Percentiles rank a stretch among this genome's conserved stretches.
These are phyloP conservation scores for Colletes gigas DNA, from an alignment of 1,140 invertebrate species.

Conservation along the genomic window DNA sequence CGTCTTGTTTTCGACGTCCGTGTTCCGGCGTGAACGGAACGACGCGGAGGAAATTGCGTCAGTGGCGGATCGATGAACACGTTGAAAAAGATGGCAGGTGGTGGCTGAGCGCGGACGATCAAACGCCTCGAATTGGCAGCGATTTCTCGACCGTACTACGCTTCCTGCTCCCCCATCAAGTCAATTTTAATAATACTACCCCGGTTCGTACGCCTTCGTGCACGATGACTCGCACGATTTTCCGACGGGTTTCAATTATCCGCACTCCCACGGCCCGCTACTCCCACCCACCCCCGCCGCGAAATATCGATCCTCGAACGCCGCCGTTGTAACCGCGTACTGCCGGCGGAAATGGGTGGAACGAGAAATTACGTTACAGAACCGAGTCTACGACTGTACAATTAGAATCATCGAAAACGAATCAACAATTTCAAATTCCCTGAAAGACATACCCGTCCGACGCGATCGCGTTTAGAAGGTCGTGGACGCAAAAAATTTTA, in stretches of 20 bases:
- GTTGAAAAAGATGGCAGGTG: conserved; percentile 66
- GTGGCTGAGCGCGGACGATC: conserved; percentile 68
- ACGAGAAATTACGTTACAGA: conserved; percentile 51
- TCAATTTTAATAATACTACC: conserved; percentile 74
- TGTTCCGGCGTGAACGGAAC: not conserved
- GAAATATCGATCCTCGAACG: conserved; percentile 64
- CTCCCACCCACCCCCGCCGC: conserved; percentile 14
- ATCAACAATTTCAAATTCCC: no score
- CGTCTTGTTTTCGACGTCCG: not conserved
- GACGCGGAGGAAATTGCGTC: not conserved
- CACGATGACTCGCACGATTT: conserved; percentile 71
- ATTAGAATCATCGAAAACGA: no score
- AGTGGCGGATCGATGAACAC: conserved; percentile 53
- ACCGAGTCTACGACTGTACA: not conserved
- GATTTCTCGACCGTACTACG: conserved; percentile 62
- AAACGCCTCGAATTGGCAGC: conserved; percentile 70
- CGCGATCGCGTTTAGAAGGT: no score
- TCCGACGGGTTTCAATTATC: conserved; percentile 71
- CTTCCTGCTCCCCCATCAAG: conserved; percentile 32
- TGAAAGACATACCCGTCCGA: no score
- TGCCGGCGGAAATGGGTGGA: conserved; percentile 46
- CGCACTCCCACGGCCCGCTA: conserved; percentile 49
- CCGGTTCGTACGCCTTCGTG: conserved; percentile 1
- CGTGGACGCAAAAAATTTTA: no score
- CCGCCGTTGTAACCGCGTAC: conserved; percentile 2